A percentile compares a stretch with the other conserved stretches of the same genome.
Evolutionary conservation across 2,797 vertebrate species (phyloP).

Genomic region (Poeciliopsis infans): DNA sequence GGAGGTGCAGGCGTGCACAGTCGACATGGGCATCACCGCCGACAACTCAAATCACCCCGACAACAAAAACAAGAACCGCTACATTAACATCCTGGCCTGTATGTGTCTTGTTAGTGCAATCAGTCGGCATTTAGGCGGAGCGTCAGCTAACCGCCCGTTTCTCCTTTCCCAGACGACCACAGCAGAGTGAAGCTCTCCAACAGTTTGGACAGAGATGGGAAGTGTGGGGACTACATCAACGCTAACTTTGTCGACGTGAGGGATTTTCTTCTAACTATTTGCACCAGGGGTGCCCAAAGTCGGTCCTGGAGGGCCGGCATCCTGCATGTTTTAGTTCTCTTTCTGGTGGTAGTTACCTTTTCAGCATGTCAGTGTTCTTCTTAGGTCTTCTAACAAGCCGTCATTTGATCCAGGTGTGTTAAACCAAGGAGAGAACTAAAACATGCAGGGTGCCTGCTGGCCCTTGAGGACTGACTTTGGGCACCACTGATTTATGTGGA

Average conservation of each 20-base stretch:
- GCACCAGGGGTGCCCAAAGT: no score
- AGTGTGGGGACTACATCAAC: conserved; percentile 94
- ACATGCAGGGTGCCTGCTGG: no score
- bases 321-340: no score
- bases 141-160: conserved; percentile 6
- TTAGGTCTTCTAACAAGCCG: no score
- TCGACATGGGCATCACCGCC: conserved; percentile 90
- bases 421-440: no score
- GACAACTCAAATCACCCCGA: conserved; percentile 94
- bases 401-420: no score
- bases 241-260: conserved; percentile 97
- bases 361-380: no score
- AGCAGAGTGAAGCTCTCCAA: conserved; percentile 92
- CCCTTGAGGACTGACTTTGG: no score
- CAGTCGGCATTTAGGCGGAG: neutral
- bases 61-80: conserved; percentile 97
- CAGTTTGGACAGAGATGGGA: conserved; percentile 88
- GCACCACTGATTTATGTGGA: no score
- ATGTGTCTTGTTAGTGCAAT: conserved; percentile 29
- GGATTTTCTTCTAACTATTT: conserved; percentile 1
- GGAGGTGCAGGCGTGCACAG: conserved; percentile 95
- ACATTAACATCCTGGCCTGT: conserved; percentile 97
- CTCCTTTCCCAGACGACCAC: conserved; percentile 88
- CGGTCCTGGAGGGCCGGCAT: no score
- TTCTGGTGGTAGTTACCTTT: no score